A percentile compares a stretch with the other conserved stretches of the same genome.
phyloP scores from a whole-genome alignment of 2,888 invertebrate species.

The Caenorhabditis parvicauda region DNA sequence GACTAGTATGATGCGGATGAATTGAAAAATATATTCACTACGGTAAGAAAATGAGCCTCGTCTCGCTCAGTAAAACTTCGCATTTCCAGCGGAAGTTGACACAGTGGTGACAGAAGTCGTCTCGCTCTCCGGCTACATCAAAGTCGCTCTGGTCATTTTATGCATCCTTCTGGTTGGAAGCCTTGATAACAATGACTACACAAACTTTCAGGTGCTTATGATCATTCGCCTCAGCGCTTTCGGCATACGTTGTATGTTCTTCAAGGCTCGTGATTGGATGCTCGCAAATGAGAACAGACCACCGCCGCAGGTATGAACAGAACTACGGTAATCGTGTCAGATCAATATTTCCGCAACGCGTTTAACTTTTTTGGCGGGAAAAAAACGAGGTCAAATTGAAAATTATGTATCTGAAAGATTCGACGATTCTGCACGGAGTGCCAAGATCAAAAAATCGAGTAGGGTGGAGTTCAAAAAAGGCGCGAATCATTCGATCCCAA shows the following conservation, averaged over 20 bases:
- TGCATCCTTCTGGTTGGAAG: conserved; percentile 25
- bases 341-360: background rate
- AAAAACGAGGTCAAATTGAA: background rate
- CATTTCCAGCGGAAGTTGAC: conserved; percentile 43
- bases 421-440: no score
- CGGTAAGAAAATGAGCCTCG: no score
- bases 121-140: conserved; percentile 41
- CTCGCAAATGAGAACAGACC: conserved; percentile 29
- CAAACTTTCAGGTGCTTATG: conserved; percentile 19
- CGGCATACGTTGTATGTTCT: conserved; percentile 34
- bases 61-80: no score
- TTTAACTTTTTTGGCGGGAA: background rate
- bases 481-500: no score
- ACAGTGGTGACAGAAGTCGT: conserved; percentile 38
- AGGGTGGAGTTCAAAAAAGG: no score
- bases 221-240: conserved; percentile 34
- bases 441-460: no score
- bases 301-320: conserved; percentile 25
- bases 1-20: no score
- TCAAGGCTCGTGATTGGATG: conserved; percentile 38
- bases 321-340: background rate
- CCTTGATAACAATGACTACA: background rate
- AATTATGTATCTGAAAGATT: conserved; percentile 1
- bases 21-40: no score
- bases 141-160: conserved; percentile 36